Conservation (phyloP, 2,888 invertebrate species). For the Calephelis perditalis region DNA sequence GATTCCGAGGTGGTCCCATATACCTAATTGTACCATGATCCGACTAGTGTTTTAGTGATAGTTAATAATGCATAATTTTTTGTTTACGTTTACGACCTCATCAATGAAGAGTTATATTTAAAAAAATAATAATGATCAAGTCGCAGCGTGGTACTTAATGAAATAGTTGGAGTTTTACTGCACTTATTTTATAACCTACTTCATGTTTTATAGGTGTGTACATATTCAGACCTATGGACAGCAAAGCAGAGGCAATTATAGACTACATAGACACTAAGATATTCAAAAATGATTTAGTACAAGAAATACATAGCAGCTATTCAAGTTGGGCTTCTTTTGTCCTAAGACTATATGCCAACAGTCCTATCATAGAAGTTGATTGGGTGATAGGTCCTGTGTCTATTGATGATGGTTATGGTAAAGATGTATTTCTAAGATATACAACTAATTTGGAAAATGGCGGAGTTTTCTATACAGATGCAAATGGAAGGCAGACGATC, state of each 20-base stretch:
- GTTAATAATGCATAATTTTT: too few species aligned
- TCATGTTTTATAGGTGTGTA: conserved; percentile 79
- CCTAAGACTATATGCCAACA: conserved; percentile 81
- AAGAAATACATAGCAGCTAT: conserved; percentile 83
- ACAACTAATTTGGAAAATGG: conserved; percentile 78
- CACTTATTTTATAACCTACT: too few species aligned
- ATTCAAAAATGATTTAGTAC: conserved; percentile 79
- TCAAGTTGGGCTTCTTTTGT: conserved; percentile 85
- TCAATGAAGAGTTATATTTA: too few species aligned
- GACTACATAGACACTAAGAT: conserved; percentile 34
- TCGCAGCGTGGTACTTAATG: too few species aligned
- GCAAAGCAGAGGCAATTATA: conserved; percentile 32
- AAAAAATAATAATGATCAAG: too few species aligned
- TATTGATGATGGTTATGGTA: conserved; percentile 80
- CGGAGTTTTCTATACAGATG: conserved; percentile 91
- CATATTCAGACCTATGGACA: conserved; percentile 81
- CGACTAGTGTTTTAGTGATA: too few species aligned
- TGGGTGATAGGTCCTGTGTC: conserved; percentile 90
- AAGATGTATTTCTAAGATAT: conserved; percentile 90
- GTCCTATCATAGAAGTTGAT: conserved; percentile 82
- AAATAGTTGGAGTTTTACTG: too few species aligned
- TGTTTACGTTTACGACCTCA: too few species aligned
- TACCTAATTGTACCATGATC: too few species aligned
- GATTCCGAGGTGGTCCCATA: too few species aligned
- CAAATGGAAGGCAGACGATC: conserved; percentile 93